Base-by-base conservation (phyloP, 2,888 invertebrate genomes). In the Drosophila cognata region DNA sequence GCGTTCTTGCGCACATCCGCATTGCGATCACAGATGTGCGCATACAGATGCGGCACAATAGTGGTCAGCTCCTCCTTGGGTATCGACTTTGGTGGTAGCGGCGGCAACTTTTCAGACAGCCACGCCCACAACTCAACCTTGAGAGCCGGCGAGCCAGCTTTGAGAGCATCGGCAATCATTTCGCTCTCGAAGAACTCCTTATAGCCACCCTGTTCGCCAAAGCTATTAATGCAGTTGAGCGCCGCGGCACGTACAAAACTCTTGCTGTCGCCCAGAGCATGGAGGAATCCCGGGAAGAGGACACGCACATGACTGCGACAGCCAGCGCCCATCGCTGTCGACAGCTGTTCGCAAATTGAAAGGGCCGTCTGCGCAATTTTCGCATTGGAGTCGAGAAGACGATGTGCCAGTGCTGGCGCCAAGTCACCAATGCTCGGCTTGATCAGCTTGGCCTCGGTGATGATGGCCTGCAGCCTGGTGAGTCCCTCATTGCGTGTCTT, bases 1-100 rank as follows among this genome's bases (percentile, higher is more conserved):
- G 98, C 96, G 88, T 96, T 97, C 92, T 98, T 98, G 16, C 99
- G 94, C 6, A 99, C 98, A 81, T 98, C 98, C 0, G 96, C 96
- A 91, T 96, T 97, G 64, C 99, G 95, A 93, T 99, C 99, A 91
- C 98, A 98, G 69, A 99, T 93, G 89, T 97, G 97, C 43, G 95
- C 94, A 93, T 96, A 98, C 62, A 99, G 93, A 80, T 95, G 94
- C 0, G 97, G 96, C 68, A 98, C 93, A 93, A 97, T 97, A 2
- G 95, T 93, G 0, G 95, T 92, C 2, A 99, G 93, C 93, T 99
- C 99, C 77, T 97, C 97, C 88, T 96, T 97, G 0, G 96, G 95
- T 84, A 97, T 95, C 10, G 96, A 95, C 91, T 96, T 97, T 0
- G 91, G 87, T 3, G 96, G 94, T 84, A 96, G 95, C 76, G 94